Conservation (phyloP, 2,797 vertebrate species). For the Muraenolepis orangiensis region DNA sequence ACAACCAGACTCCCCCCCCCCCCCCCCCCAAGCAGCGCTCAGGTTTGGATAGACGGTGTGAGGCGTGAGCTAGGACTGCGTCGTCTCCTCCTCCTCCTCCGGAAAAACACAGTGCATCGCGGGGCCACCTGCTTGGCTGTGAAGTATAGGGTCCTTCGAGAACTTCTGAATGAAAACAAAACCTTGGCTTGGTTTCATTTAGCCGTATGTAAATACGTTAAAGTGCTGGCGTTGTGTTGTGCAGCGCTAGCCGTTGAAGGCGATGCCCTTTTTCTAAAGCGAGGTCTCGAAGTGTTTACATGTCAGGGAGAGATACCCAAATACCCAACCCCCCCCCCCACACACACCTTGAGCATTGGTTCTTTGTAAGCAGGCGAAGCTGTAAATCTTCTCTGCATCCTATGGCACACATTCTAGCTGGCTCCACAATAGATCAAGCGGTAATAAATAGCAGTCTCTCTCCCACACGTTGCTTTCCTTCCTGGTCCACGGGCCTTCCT, state of each 20-base stretch:
- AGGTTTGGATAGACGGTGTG: conserved; percentile 37
- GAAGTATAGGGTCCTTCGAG: conserved; percentile 66
- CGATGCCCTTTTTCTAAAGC: conserved; percentile 48
- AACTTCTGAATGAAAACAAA: conserved; percentile 50
- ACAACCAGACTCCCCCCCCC: conserved; percentile 38
- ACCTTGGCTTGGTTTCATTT: conserved; percentile 39
- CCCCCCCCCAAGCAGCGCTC: conserved; percentile 13
- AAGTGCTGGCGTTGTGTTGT: not conserved
- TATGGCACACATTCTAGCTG: conserved; percentile 67
- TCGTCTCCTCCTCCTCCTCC: conserved; percentile 51
- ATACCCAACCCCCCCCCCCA: conserved; percentile 57
- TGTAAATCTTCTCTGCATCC: conserved; percentile 71
- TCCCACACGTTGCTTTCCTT: conserved; percentile 74
- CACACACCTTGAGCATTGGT: conserved; percentile 45
- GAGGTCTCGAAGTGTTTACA: conserved; percentile 54
- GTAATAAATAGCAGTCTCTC: conserved; percentile 73
- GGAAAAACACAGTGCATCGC: conserved; percentile 39
- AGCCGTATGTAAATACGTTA: not conserved
- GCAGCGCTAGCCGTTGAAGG: not conserved
- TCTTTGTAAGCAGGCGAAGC: conserved; percentile 20
- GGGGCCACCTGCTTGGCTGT: conserved; percentile 54
- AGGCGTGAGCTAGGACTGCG: conserved; percentile 41
- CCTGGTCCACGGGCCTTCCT: conserved; percentile 68
- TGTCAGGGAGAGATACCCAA: conserved; percentile 58
- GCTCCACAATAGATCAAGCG: conserved; percentile 74